phyloP scores from a whole-genome alignment of 2,797 vertebrate genomes.

The Anguilla anguilla region DNA sequence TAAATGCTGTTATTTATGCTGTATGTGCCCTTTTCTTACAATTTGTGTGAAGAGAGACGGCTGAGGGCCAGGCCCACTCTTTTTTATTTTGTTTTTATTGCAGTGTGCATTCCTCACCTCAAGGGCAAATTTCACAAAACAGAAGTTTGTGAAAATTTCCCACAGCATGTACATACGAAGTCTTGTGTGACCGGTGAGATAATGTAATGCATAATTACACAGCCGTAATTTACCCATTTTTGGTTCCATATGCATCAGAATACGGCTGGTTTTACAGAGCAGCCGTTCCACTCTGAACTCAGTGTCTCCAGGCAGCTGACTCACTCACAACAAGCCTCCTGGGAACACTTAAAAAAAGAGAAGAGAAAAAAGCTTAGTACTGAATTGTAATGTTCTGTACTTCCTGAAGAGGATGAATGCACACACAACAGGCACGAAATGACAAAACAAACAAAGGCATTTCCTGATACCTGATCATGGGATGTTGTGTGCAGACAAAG shows the following conservation, averaged over 20 bases:
- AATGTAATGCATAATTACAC: background rate
- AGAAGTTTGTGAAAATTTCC: background rate
- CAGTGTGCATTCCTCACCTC: background rate
- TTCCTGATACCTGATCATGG: conserved; percentile 7
- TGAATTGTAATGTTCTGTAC: conserved; percentile 21
- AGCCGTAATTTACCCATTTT: conserved; percentile 23
- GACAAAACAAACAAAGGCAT: conserved; percentile 20
- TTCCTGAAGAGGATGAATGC: conserved; percentile 28
- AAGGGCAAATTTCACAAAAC: too few species aligned
- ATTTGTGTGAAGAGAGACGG: background rate
- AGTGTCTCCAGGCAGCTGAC: conserved; percentile 26
- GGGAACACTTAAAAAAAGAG: background rate
- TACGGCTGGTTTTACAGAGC: conserved; percentile 14
- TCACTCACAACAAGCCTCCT: conserved; percentile 33
- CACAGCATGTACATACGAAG: background rate
- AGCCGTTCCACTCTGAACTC: conserved; percentile 19
- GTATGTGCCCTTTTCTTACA: background rate
- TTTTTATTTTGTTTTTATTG: background rate
- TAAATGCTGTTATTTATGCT: conserved; percentile 12
- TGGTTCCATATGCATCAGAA: conserved; percentile 1
- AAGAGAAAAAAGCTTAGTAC: background rate
- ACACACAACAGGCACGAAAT: conserved; percentile 2
- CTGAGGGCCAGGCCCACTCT: background rate
- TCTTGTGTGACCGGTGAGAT: background rate
- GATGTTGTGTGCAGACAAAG: conserved; percentile 3